phyloP scores from a whole-genome alignment of 35 echinoderm and acorn worm species.

The Diadema setosum region DNA sequence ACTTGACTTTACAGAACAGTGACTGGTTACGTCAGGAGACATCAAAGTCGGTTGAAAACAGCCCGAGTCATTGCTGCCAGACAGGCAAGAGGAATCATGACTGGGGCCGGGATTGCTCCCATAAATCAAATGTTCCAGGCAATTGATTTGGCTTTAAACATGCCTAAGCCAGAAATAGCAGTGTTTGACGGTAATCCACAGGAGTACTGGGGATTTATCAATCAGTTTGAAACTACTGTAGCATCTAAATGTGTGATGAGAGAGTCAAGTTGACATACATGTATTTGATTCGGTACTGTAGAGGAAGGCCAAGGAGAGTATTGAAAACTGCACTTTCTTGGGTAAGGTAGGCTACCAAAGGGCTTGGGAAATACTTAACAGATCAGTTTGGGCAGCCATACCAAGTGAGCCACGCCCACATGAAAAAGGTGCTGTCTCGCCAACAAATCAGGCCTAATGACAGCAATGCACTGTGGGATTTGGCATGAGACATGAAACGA shows the following conservation, averaged over 20 bases:
- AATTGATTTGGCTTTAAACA: too few species aligned
- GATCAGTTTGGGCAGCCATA: not conserved
- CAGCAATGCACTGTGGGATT: slow-evolving; percentile 9
- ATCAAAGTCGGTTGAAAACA: not conserved
- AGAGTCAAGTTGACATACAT: not conserved
- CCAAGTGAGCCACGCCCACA: not conserved
- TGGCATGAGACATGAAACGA: not conserved
- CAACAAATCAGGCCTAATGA: slow-evolving; percentile 8
- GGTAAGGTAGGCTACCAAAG: not conserved
- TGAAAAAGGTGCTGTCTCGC: not conserved
- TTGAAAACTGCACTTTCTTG: not conserved
- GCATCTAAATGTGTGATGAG: too few species aligned
- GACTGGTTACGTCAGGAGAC: not conserved
- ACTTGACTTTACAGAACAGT: not conserved
- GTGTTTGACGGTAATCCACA: too few species aligned
- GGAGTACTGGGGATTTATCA: too few species aligned
- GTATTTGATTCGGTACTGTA: not conserved
- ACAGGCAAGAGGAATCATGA: not conserved
- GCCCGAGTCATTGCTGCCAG: not conserved
- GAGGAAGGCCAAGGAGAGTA: not conserved
- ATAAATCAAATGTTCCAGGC: too few species aligned
- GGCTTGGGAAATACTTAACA: not conserved
- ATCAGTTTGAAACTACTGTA: too few species aligned
- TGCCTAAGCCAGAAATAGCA: too few species aligned
- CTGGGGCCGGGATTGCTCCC: too few species aligned